phyloP scores from a whole-genome alignment of 1,140 invertebrate genomes.

The Phymorhynchus buccinoides region DNA sequence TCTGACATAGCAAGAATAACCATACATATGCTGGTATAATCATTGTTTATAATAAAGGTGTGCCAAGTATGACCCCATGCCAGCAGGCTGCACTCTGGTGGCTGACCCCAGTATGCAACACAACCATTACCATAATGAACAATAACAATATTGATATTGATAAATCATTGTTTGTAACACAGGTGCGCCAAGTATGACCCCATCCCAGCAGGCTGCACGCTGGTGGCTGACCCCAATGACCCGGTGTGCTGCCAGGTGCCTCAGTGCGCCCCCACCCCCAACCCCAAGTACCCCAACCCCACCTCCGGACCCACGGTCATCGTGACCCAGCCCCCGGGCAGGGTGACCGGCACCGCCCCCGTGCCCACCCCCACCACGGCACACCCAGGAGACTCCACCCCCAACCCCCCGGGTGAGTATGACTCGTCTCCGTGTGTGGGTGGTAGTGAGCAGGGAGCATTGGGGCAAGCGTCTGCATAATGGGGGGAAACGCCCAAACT shows the following conservation, averaged over 20 bases:
- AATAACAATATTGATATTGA: too few relatives aligned
- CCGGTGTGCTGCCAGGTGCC: conserved; percentile 57
- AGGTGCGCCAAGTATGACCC: conserved; percentile 49
- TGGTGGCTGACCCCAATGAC: conserved; percentile 58
- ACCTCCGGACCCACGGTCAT: conserved; percentile 45
- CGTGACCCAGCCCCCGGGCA: conserved; percentile 47
- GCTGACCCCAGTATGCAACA: conserved; percentile 60
- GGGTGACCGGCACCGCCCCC: conserved; percentile 52
- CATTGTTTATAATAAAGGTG: too few relatives aligned
- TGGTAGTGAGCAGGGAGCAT: too few relatives aligned
- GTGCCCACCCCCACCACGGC: conserved; percentile 48
- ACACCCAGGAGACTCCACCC: conserved; percentile 42
- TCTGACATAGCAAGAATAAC: too few relatives aligned
- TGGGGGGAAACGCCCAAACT: too few relatives aligned
- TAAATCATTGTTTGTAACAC: conserved; percentile 7
- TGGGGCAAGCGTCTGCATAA: too few relatives aligned
- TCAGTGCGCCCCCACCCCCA: conserved; percentile 52
- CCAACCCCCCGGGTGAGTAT: conserved; percentile 37
- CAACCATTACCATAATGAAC: too few relatives aligned
- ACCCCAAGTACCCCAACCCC: conserved; percentile 39
- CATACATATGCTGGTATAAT: too few relatives aligned
- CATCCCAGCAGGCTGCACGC: conserved; percentile 53
- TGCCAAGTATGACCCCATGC: conserved; percentile 46
- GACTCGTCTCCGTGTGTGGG: too few relatives aligned
- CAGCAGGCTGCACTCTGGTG: conserved; percentile 51